These are phyloP conservation scores for Adelosebastes latens DNA, from an alignment of 2,797 vertebrate genomes.

Conservation along the genomic window DNA sequence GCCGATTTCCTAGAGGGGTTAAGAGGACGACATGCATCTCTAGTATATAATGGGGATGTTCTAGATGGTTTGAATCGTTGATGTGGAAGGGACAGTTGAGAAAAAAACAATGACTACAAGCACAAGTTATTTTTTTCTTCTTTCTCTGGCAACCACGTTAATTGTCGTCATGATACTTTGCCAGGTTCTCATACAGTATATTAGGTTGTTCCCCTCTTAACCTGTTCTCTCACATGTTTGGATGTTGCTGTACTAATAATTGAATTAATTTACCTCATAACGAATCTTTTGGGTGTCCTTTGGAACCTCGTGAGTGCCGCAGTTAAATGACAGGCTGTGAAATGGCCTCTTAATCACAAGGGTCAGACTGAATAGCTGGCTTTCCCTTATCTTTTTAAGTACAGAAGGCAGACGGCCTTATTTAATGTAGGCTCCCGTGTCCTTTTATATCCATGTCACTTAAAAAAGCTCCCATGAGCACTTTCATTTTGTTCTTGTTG, in stretches of 20 bases:
- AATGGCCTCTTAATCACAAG: constrained; percentile 60
- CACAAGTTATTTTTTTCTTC: not conserved
- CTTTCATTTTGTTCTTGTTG: constrained; percentile 49
- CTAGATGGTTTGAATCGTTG: constrained; percentile 29
- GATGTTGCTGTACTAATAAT: not conserved
- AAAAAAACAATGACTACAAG: constrained; percentile 1
- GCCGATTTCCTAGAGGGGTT: not conserved
- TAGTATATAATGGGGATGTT: constrained; percentile 7
- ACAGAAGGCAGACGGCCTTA: constrained; percentile 35
- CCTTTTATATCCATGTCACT: constrained; percentile 48
- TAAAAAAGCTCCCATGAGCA: constrained; percentile 60
- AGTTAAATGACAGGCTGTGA: constrained; percentile 46
- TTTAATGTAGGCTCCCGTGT: constrained; percentile 45
- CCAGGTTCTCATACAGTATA: not conserved
- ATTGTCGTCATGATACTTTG: not conserved
- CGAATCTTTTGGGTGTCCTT: not conserved
- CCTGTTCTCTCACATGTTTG: not conserved
- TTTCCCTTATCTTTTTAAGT: constrained; percentile 64
- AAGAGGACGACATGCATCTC: constrained; percentile 8
- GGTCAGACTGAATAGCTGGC: constrained; percentile 43
- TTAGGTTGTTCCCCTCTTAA: not conserved
- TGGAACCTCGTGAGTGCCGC: constrained; percentile 1
- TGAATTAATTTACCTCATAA: not conserved
- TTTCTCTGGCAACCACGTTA: not conserved
- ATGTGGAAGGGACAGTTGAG: constrained; percentile 1